Conservation (phyloP, 2,113 vertebrate genomes). For the Plecotus auritus region DNA sequence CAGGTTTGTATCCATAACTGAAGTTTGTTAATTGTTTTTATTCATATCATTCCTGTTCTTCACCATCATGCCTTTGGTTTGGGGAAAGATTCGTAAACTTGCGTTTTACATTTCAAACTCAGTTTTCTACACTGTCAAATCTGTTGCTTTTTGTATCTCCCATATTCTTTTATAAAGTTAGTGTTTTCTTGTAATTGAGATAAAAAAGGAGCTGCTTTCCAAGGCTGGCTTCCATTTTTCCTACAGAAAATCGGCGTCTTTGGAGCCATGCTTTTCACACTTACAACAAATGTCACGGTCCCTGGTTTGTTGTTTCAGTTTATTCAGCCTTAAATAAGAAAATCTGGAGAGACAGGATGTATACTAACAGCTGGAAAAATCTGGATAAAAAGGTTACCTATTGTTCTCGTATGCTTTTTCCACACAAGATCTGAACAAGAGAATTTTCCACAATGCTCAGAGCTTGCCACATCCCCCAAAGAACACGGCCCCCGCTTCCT, state of each 20-base stretch:
- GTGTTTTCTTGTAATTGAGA: neutral
- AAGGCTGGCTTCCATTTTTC: neutral
- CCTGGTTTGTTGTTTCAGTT: neutral
- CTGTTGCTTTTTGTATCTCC: neutral
- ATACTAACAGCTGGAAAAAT: neutral
- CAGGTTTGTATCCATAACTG: neutral
- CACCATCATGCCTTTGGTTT: neutral
- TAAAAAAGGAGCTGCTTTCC: neutral
- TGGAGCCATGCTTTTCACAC: neutral
- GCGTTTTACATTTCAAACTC: neutral
- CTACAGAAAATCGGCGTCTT: neutral
- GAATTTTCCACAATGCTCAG: neutral
- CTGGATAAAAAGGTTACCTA: neutral
- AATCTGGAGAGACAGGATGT: neutral
- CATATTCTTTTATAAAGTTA: neutral
- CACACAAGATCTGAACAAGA: neutral
- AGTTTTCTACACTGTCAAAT: neutral
- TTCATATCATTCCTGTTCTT: neutral
- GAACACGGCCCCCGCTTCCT: neutral
- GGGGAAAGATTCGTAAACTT: neutral
- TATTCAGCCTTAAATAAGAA: neutral
- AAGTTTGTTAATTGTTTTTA: neutral
- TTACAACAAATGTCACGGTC: neutral
- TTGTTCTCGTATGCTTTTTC: neutral
- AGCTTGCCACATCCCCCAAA: neutral